Evolutionary conservation across 2,888 invertebrate genomes (phyloP), one percentile per base, ranked within the genome.

Genomic region (Leucophenga maculata): DNA sequence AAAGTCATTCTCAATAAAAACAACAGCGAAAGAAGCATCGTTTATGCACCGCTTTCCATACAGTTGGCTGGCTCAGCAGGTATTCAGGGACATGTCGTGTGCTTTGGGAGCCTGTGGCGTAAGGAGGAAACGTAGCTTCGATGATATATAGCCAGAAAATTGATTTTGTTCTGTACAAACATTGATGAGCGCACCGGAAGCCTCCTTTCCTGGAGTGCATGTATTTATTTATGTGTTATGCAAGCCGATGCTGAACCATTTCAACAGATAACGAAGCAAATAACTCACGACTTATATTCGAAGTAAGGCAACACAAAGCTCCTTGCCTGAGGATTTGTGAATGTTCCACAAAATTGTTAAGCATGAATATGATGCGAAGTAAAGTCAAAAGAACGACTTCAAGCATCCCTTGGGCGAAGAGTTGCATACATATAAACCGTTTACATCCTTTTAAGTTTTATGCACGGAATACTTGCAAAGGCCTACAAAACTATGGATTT

Each of bases 111-210:
- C 39, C 39, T n/a, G 44, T 11, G 14, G 64, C 39, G 44, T 32
- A 26, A 52, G 32, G 18, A 26, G 55, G 16, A 44, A 11, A 13
- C n/a, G 13, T 22, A 54, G 66, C 65, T 60, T 60, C 31, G 66
- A 60, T 66, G 66, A 66, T 69, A 66, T 59, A 66, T 69, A 66
- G 52, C 62, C 39, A 62, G 54, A 66, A 66, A 69, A 69, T 69
- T 69, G 69, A 69, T 69, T 69, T 69, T 20, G 16, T 64, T 32
- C 26, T 59, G 32, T 52, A 48, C 59, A 69, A 69, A 50, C 46
- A 54, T 52, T 66, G 69, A 66, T 69, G 52, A 69, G 39, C 39
- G 16, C 57, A 46, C 13, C 69, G 69, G 57, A 69, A 46, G 65
- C 65, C 14, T 16, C n/a, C 65, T 13, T 22, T n/a, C 14, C 46